Evolutionary conservation across 2,888 invertebrate genomes (phyloP), one percentile per base, ranked within the genome.

Genomic region (Tenthredo scrophulariae): DNA sequence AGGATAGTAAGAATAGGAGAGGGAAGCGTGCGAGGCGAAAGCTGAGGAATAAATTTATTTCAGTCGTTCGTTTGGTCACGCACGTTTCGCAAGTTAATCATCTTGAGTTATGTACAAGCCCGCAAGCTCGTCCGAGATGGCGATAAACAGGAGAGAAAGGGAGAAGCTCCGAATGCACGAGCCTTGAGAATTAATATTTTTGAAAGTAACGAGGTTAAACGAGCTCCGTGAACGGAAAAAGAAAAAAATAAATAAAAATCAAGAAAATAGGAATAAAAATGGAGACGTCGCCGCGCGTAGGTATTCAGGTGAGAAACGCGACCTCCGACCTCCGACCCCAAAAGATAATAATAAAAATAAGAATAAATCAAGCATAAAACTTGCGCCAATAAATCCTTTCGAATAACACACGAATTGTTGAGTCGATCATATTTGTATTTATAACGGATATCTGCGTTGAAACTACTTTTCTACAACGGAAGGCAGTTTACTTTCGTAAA

Each of bases 11-110:
- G 62, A 85, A 22, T 29, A n/a, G 33, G 58, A 40, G 4, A 22
- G 40, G 22, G 40, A 65, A 43, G 26, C 40, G 22, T 18, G 37
- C 65, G 80, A 82, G 54, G 85, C 74, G 77, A 84, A 84, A 75
- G 26, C 50, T 50, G 77, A 86, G 85, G 87, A 85, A 87, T 86
- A 89, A 90, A 90, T 89, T 89, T 90, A 89, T 90, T 90, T 88
- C 87, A 89, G 89, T 90, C 89, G 86, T 87, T 90, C 89, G 87
- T 87, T 89, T 89, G 88, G 91, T 91, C 91, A 91, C 90, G 91
- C 91, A 91, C 89, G 88, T 88, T 89, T 88, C 86, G 90, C 91
- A 89, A 91, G 91, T 91, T 91, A 91, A 91, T 91, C 90, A 90
- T 91, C 88, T 88, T 90, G 90, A 91, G 90, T 91, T 91, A 90